Evolutionary conservation across 2,113 vertebrate genomes (phyloP).

Genomic region (Lutjanus erythropterus): DNA sequence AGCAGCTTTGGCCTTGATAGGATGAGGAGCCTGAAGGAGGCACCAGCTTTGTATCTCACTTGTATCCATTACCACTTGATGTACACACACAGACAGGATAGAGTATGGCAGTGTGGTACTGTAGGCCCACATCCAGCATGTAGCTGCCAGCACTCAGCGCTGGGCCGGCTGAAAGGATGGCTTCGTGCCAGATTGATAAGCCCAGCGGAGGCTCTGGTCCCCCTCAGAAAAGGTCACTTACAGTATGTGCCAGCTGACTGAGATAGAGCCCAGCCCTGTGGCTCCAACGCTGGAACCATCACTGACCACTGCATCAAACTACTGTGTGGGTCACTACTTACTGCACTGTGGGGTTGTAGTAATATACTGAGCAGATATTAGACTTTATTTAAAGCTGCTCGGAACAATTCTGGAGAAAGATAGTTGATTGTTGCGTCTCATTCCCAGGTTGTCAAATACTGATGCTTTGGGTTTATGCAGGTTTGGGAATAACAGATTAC

Average conservation of each 20-base stretch:
- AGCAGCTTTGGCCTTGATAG: constrained; percentile 58
- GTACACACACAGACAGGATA: constrained; percentile 40
- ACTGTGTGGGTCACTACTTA: neutral
- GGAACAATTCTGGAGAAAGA: too few species aligned
- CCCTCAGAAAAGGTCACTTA: constrained; percentile 36
- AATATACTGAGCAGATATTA: neutral
- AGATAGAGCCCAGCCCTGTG: constrained; percentile 17
- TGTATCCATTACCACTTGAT: constrained; percentile 55
- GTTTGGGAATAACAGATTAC: too few species aligned
- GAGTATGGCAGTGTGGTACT: constrained; percentile 46
- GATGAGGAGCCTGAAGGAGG: constrained; percentile 43
- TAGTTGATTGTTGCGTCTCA: too few species aligned
- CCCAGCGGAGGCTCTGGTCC: constrained; percentile 24
- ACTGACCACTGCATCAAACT: neutral
- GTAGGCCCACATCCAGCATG: constrained; percentile 31
- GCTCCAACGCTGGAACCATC: constrained; percentile 19
- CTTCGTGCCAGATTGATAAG: constrained; percentile 55
- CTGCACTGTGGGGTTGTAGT: neutral
- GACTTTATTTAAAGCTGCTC: neutral
- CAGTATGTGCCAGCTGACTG: constrained; percentile 37
- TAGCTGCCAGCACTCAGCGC: constrained; percentile 41
- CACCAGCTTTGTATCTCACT: constrained; percentile 37
- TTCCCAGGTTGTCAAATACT: too few species aligned
- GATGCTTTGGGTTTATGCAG: too few species aligned
- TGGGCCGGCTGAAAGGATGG: constrained; percentile 47